Conservation (phyloP, 2,113 vertebrate species). For the Boleophthalmus pectinirostris region DNA sequence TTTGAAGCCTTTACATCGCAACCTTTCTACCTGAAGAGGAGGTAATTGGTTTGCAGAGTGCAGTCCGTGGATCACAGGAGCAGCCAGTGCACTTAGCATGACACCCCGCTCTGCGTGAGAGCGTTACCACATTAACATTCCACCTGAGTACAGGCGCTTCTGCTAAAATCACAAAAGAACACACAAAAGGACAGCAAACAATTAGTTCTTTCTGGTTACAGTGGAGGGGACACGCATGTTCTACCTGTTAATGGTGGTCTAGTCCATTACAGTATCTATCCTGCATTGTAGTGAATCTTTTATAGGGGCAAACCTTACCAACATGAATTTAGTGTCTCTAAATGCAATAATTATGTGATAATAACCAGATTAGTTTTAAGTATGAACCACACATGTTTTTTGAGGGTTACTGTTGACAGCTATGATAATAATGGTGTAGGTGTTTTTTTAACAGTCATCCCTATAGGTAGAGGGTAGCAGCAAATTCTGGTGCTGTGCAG, state of each 20-base stretch:
- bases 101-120: conserved; percentile 31
- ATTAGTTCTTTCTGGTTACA: not conserved
- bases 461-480: not conserved
- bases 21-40: conserved; percentile 37
- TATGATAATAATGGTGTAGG: not conserved
- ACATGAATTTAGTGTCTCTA: not conserved
- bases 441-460: not conserved
- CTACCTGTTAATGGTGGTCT: conserved; percentile 16
- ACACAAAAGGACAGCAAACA: conserved; percentile 35
- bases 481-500: too few relatives aligned
- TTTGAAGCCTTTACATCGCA: conserved; percentile 44
- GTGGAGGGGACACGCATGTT: conserved; percentile 1
- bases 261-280: conserved; percentile 17
- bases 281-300: conserved; percentile 10
- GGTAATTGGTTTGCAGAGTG: conserved; percentile 48
- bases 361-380: conserved; percentile 15
- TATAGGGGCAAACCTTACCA: not conserved
- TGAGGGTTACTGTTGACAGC: conserved; percentile 33
- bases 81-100: conserved; percentile 42
- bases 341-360: conserved; percentile 40
- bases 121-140: conserved; percentile 50
- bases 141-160: conserved; percentile 25
- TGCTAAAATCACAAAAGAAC: conserved; percentile 41
- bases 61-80: conserved; percentile 39
- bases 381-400: conserved; percentile 26